Evolutionary conservation across 2,888 invertebrate genomes (phyloP).

Genomic region (Hermaeophaga mercurialis): DNA sequence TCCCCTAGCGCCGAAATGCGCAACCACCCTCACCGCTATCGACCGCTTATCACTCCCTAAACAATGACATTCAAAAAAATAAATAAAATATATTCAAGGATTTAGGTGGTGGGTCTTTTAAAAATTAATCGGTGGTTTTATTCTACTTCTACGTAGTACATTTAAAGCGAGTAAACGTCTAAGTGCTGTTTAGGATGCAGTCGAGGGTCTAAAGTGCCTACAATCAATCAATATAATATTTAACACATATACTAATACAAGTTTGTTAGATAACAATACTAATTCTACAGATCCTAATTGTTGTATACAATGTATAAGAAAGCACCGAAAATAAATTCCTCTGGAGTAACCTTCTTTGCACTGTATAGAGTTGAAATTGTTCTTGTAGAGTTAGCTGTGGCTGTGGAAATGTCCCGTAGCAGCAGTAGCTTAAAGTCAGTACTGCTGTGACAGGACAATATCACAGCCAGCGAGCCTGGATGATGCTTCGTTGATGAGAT

Average conservation of each 20-base stretch:
- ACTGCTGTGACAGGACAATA: constrained; percentile 99
- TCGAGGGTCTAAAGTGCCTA: constrained; percentile 26
- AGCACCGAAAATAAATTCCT: constrained; percentile 21
- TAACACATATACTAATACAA: constrained; percentile 20
- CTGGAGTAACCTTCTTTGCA: constrained; percentile 16
- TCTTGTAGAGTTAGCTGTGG: constrained; percentile 45
- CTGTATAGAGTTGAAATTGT: neutral
- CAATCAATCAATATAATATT: constrained; percentile 38
- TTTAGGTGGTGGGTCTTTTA: constrained; percentile 7
- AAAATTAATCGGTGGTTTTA: constrained; percentile 29
- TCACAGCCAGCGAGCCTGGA: constrained; percentile 64
- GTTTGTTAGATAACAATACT: constrained; percentile 3
- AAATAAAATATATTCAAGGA: constrained; percentile 12
- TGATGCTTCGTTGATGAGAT: constrained; percentile 26
- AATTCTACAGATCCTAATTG: constrained; percentile 20
- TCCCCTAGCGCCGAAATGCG: neutral
- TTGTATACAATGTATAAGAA: constrained; percentile 6
- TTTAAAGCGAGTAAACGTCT: constrained; percentile 34
- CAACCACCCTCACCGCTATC: constrained; percentile 15
- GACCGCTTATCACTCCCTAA: constrained; percentile 36
- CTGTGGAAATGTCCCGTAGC: constrained; percentile 88
- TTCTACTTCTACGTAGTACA: constrained; percentile 42
- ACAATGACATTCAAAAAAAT: constrained; percentile 32
- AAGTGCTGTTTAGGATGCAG: constrained; percentile 27
- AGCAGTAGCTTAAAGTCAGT: constrained; percentile 83